Base-by-base conservation (phyloP, 1,140 invertebrate genomes). In the Rhizoglyphus robini region DNA sequence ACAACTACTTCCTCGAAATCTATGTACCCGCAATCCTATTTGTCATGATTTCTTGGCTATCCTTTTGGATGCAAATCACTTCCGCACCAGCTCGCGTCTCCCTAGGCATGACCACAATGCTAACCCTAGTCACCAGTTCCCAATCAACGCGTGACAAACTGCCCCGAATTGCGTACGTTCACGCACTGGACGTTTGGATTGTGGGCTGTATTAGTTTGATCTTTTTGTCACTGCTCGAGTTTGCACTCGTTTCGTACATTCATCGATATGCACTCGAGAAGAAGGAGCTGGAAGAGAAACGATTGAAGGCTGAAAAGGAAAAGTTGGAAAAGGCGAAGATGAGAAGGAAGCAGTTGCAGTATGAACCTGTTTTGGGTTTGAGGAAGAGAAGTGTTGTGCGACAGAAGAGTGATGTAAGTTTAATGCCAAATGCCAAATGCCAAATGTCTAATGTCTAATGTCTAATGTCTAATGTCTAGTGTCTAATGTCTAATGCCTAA, bases 101-200 rank as follows among this genome's bases (percentile, higher is more conserved):
- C 13, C 70, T 78, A 3, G 77, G 76, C 4, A 54, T 72, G 8
- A 72, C 69, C 8, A 70, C 70, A 18, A 75, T 78, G 2, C 71
- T 78, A 3, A 76, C 76, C 11, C 73, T 78, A 57, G 70, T 70
- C 8, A 72, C 71, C 27, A 64, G 59, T 23, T 67, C 63, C 5
- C 54, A 63, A 15, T 13, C 47, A 4, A 18, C 46, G 32, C 46
- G 63, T 4, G 63, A 65, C 8, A 59, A 65, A 59, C 25, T 65
- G 27, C 63, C 63, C 8, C 54, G 47, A 8, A 32, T 65, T n/a
- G 54, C 23, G 3, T 65, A 68, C 34, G 34, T 69, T n/a, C 68
- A 67, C n/a, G 69, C 69, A 2, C n/a, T 70, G 15, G 69, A 70
- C 60, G 62, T 70, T 4, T 70, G 68, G 69, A 47, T 67, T 1